Evolutionary conservation across 2,113 vertebrate species (phyloP), one percentile per base, ranked within the genome.

Genomic region (Xenopus borealis): DNA sequence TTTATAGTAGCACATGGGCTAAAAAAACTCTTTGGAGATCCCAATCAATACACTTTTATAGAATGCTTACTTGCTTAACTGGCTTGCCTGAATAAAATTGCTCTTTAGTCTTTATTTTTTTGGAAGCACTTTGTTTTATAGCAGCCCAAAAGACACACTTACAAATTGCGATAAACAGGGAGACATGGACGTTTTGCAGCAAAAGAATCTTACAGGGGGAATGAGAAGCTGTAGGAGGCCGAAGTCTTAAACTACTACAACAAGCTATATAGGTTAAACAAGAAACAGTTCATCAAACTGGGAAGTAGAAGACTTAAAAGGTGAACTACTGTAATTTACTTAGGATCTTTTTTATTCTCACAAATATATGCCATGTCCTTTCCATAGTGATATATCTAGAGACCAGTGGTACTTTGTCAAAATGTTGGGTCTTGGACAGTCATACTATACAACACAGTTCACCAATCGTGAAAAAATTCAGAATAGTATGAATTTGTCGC

Each of bases 1-100:
- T 75, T 69, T 75, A 75, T 75, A 53, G 73, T 75, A 62, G 66
- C 73, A 69, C 73, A 75, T 62, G 55, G 66, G 65, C 64, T 50
- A 68, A 75, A 75, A 65, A 69, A 75, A 69, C 59, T 69, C 58
- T 75, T 69, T 75, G 73, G 73, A 53, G 73, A 52, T 17, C 27
- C 57, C 65, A 63, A 75, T 75, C 73, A 46, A 69, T 75, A 75
- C 57, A 19, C 73, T 75, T 75, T 75, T 57, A 69, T 62, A 62
- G 44, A 69, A 67, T 50, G 58, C 69, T 75, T 73, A 63, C 72
- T 66, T 66, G 72, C 63, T 73, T 75, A 75, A 75, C 73, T 69
- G 58, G 47, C 73, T 69, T 58, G 12, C 30, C 59, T 62, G 66
- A 75, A 75, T 69, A 23, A 47, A 61, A 52, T n/a, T 40, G 65